Percentiles rank a stretch among this genome's conserved stretches.
These are phyloP conservation scores for Clivina fossor DNA, from an alignment of 2,888 invertebrate species.

Conservation along the genomic window DNA sequence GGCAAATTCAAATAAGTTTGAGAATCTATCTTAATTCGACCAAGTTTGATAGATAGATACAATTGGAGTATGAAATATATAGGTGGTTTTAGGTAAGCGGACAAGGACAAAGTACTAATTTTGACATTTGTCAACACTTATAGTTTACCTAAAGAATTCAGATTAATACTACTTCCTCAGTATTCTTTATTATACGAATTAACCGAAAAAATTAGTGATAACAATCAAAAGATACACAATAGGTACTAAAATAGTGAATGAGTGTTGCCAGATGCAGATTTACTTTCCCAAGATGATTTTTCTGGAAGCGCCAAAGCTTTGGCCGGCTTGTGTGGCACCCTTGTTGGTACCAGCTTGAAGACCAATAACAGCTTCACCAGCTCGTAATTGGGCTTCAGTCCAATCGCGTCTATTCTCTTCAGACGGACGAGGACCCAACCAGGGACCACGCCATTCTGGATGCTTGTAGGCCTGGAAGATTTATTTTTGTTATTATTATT, in stretches of 20 bases:
- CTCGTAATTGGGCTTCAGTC: constrained; percentile 77
- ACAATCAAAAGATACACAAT: background rate
- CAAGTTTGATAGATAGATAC: too few species aligned
- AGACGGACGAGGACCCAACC: constrained; percentile 80
- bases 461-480: constrained; percentile 80
- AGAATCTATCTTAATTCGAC: too few species aligned
- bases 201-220: background rate
- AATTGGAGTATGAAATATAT: too few species aligned
- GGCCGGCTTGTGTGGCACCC: constrained; percentile 82
- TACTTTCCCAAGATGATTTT: constrained; percentile 80
- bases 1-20: too few species aligned
- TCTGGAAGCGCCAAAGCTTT: constrained; percentile 81
- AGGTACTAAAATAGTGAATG: background rate
- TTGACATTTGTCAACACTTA: too few species aligned
- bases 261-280: constrained; percentile 36
- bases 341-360: constrained; percentile 87
- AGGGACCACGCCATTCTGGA: constrained; percentile 82
- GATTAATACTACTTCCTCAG: background rate
- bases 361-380: constrained; percentile 82
- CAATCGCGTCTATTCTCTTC: constrained; percentile 83
- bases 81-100: too few species aligned
- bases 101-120: too few species aligned
- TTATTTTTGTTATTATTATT: too few species aligned
- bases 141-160: too few species aligned
- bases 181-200: background rate